phyloP scores from a whole-genome alignment of 2,888 invertebrate species.

The Dryomyza anilis region DNA sequence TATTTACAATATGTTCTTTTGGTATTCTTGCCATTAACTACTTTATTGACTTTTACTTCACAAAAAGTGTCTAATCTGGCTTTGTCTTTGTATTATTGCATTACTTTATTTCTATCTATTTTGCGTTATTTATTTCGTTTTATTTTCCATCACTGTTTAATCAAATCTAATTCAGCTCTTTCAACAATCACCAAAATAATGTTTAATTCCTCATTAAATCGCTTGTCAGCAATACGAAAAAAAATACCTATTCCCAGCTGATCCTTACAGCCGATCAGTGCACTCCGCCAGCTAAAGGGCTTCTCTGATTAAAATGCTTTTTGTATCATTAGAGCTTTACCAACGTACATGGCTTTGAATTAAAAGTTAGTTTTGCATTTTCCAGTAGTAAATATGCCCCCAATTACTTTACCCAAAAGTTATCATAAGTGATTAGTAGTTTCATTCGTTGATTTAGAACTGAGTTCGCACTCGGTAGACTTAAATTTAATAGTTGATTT shows the following conservation, averaged over 20 bases:
- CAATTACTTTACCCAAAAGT: no score
- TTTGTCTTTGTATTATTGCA: no score
- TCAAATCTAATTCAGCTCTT: slow-evolving; percentile 56
- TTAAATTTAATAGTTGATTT: no score
- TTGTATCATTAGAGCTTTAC: slow-evolving; percentile 10
- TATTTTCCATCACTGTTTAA: slow-evolving; percentile 3
- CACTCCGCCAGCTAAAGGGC: slow-evolving; percentile 7
- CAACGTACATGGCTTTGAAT: slow-evolving; percentile 6
- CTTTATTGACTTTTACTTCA: background rate
- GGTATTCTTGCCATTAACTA: no score
- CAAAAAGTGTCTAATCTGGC: no score
- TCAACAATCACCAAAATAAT: slow-evolving; percentile 57
- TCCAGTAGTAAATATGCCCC: no score
- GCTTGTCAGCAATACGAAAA: slow-evolving; percentile 19
- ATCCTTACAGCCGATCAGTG: slow-evolving; percentile 1
- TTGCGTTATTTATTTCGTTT: background rate
- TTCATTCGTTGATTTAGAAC: no score
- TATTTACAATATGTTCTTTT: no score
- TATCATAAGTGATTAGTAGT: no score
- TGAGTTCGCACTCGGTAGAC: no score
- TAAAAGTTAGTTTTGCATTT: no score
- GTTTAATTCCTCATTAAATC: slow-evolving; percentile 51
- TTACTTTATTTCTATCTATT: no score
- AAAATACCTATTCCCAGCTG: slow-evolving; percentile 8
- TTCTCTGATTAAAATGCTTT: slow-evolving; percentile 15